Evolutionary conservation across 2,888 invertebrate genomes (phyloP).

Genomic region (Colletes collaris): DNA sequence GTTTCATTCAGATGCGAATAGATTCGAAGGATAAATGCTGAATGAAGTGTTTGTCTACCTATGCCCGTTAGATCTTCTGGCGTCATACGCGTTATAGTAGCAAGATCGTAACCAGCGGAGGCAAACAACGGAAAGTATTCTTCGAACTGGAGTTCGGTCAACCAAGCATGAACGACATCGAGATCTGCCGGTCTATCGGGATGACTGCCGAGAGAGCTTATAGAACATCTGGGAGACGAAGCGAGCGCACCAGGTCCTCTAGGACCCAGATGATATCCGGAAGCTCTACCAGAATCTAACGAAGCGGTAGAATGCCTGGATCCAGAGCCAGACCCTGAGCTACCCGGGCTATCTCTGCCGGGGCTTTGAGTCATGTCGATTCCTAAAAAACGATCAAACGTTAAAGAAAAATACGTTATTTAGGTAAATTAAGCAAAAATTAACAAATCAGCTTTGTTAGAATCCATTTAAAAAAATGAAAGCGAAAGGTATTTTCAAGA

Average conservation of each 20-base stretch:
- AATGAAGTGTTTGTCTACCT: constrained; percentile 81
- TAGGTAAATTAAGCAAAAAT: too few species aligned
- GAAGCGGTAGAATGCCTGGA: constrained; percentile 95
- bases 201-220: constrained; percentile 85
- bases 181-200: constrained; percentile 86
- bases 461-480: too few species aligned
- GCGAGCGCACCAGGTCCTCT: constrained; percentile 85
- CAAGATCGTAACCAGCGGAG: constrained; percentile 98
- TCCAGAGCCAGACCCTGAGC: constrained; percentile 94
- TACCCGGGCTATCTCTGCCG: constrained; percentile 96
- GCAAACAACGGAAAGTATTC: constrained; percentile 97
- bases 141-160: constrained; percentile 96
- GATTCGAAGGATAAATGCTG: not conserved
- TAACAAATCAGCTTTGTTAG: too few species aligned
- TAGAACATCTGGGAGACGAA: constrained; percentile 87
- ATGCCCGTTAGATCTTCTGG: constrained; percentile 96
- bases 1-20: too few species aligned
- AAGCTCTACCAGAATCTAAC: constrained; percentile 95
- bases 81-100: constrained; percentile 99
- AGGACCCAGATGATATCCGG: constrained; percentile 88
- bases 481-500: too few species aligned
- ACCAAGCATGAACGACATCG: constrained; percentile 97
- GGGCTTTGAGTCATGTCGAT: constrained; percentile 87
- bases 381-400: constrained; percentile 70
- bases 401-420: too few species aligned